Evolutionary conservation across 2,797 vertebrate genomes (phyloP).

Genomic region (Epinephelus awoara): DNA sequence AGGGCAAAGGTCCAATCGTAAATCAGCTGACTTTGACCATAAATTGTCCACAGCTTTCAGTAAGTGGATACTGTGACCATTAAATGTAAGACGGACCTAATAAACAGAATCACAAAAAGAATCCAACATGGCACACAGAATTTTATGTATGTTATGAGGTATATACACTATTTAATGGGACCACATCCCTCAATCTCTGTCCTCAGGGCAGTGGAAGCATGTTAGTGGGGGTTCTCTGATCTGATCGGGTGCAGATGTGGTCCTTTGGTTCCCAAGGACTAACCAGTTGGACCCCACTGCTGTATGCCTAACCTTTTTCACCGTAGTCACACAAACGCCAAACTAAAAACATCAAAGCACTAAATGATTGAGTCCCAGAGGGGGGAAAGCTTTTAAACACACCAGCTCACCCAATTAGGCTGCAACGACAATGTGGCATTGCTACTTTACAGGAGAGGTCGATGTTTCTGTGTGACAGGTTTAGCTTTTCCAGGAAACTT

Average conservation of each 20-base stretch:
- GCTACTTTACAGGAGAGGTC: conserved; percentile 40
- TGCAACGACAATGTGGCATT: conserved; percentile 56
- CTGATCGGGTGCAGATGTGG: conserved; percentile 73
- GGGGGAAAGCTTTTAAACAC: conserved; percentile 53
- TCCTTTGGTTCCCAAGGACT: conserved; percentile 35
- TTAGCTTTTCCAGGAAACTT: conserved; percentile 36
- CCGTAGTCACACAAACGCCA: conserved; percentile 26
- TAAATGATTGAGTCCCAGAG: conserved; percentile 44
- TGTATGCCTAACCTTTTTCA: conserved; percentile 36
- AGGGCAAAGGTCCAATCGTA: conserved; percentile 18
- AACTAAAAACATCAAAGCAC: conserved; percentile 72
- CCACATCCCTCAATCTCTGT: conserved; percentile 33
- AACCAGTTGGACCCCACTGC: conserved; percentile 46
- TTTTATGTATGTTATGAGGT: conserved; percentile 29
- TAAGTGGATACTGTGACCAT: conserved; percentile 36
- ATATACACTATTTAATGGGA: conserved; percentile 47
- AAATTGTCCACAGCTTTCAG: conserved; percentile 27
- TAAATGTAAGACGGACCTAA: conserved; percentile 26
- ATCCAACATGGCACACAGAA: conserved; percentile 22
- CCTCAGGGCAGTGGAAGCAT: conserved; percentile 52
- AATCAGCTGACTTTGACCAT: conserved; percentile 23
- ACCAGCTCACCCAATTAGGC: conserved; percentile 60
- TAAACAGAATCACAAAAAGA: conserved; percentile 18
- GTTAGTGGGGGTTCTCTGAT: conserved; percentile 38
- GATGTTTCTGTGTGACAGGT: conserved; percentile 45